These are phyloP conservation scores for Agriotes lineatus DNA, from an alignment of 2,888 invertebrate species.

Conservation along the genomic window DNA sequence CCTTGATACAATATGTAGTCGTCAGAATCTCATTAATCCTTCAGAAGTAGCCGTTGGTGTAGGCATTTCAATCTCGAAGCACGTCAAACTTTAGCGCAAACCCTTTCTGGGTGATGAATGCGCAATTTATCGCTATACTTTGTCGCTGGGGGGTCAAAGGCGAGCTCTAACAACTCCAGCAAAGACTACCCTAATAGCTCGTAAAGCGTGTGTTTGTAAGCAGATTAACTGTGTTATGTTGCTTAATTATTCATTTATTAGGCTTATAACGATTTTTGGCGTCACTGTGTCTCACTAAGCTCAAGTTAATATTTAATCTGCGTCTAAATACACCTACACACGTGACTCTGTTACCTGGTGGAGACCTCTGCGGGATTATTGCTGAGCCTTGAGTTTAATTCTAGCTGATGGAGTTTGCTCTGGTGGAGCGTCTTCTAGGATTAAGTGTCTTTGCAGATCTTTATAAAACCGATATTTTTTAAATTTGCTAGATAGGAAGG, in stretches of 20 bases:
- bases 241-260: constrained; percentile 13
- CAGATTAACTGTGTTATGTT: constrained; percentile 7
- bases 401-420: not conserved
- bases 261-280: constrained; percentile 10
- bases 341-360: constrained; percentile 1
- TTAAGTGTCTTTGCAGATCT: no score
- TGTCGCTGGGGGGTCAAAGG: not conserved
- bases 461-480: no score
- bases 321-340: not conserved
- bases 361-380: not conserved
- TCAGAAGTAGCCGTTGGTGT: not conserved
- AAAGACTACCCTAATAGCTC: constrained; percentile 1
- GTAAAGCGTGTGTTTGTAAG: constrained; percentile 1
- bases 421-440: not conserved
- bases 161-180: not conserved
- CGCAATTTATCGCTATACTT: not conserved
- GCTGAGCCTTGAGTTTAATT: not conserved
- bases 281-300: not conserved
- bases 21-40: not conserved
- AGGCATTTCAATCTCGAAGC: not conserved
- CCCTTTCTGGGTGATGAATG: constrained; percentile 5
- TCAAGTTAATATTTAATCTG: constrained; percentile 4
- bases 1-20: not conserved
- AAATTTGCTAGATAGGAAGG: no score
- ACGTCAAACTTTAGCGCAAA: not conserved